phyloP scores from a whole-genome alignment of 2,113 vertebrate genomes.

The Ceyx melanurus region DNA sequence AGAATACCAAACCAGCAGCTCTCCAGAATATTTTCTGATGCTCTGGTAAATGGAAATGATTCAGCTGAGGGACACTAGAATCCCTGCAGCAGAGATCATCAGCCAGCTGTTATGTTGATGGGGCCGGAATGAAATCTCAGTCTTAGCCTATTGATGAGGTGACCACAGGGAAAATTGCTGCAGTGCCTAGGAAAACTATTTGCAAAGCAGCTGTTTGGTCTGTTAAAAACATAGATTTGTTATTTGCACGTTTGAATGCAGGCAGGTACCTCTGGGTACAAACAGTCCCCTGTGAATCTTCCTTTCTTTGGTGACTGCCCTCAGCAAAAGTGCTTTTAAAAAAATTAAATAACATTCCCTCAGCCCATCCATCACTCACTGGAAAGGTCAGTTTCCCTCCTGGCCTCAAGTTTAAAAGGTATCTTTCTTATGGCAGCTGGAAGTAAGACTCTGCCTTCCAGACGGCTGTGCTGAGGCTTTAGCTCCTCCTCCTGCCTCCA shows the following conservation, averaged over 20 bases:
- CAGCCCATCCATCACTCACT: neutral
- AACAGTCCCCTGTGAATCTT: neutral
- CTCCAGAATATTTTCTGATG: neutral
- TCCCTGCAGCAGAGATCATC: neutral
- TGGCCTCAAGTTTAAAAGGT: neutral
- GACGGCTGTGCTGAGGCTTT: neutral
- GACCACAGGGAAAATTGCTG: neutral
- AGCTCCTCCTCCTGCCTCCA: neutral
- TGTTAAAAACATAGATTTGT: neutral
- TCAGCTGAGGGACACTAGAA: neutral
- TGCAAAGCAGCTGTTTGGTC: neutral
- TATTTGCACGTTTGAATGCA: neutral
- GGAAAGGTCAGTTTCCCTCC: neutral
- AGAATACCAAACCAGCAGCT: neutral
- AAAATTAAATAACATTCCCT: neutral
- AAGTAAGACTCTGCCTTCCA: neutral
- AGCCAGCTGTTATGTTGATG: neutral
- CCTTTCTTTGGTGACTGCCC: neutral
- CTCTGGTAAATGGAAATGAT: neutral
- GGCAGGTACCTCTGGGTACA: neutral
- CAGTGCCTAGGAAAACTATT: neutral
- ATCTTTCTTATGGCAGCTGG: neutral
- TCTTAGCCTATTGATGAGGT: neutral
- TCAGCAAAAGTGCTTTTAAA: neutral
- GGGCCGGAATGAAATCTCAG: neutral